Evolutionary conservation across 1,140 invertebrate genomes (phyloP), one percentile per base, ranked within the genome.

Genomic region (Brachystomella parvula): DNA sequence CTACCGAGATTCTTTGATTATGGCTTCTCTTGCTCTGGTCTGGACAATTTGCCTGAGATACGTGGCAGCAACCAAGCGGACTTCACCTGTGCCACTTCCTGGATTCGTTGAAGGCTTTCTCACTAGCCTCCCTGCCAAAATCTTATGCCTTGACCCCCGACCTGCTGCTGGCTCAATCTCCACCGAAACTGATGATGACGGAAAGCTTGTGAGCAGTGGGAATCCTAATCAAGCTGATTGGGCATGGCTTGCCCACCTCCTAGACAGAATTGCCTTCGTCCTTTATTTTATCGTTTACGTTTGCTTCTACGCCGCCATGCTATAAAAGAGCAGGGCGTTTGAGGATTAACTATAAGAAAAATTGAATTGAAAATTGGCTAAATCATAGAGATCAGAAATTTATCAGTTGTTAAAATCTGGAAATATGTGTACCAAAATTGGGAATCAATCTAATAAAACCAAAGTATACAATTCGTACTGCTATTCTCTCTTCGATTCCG

Each of bases 31-130:
- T 19, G 69, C 72, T 6, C 53, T 73, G 17, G 29, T 69, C 32
- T 73, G 72, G 72, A 73, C 72, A 26, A 61, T 73, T 47, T 61
- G 67, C n/a, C 63, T 73, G 3, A 53, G 72, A 9, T 73, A 73
- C 59, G 62, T 73, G 28, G 72, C 72, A 29, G 65, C 57, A 15
- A 56, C 69, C 1, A 73, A 66, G 28, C 31, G 72, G 47, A 63
- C 67, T 15, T 71, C 72, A 6, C 69, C 69, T 19, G 72, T 73
- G 19, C 72, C 72, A n/a, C 28, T 73, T 12, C 72, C 72, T 1
- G 53, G 63, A 29, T 62, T 71, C 47, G 64, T 73, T 28, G 44
- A 58, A 44, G 32, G n/a, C 9, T 73, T 71, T 47, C 24, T 73
- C 39, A 53, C 58, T 1, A 71, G 69, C 57, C 28, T 31, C 39